Evolutionary conservation across 2,797 vertebrate genomes (phyloP), one percentile per base, ranked within the genome.

Genomic region (Lithobates sylvaticus): DNA sequence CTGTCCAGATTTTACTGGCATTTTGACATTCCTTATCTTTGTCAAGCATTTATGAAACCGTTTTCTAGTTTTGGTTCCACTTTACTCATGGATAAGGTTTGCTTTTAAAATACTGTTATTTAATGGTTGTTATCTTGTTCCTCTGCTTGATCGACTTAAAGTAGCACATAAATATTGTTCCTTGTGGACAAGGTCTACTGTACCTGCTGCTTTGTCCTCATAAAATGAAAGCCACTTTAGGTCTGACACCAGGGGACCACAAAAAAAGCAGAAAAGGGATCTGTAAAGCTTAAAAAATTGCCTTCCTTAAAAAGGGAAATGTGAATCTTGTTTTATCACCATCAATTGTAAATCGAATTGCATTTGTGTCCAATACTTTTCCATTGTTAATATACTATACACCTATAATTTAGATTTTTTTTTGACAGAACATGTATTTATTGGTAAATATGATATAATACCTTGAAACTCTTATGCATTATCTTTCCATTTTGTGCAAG

Each of bases 91-190:
- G 76, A 74, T 74, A 83, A 87, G 64, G 39, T 70, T 67, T 65
- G 12, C n/a, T 84, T 64, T 78, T 75, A 87, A 87, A 87, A 75
- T 84, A 84, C 76, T 76, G 81, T 80, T 80, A 84, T 87, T 84
- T 87, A 39, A 39, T 39, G 81, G 81, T 65, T 87, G 81, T 87
- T 84, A 87, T 87, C 71, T 87, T 87, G 76, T 87, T 84, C 81
- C 81, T 79, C 81, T 84, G 86, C 71, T 87, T 87, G 64, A 87
- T 87, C 76, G 71, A 87, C 81, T 78, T 76, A 80, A 84, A 87
- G 76, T 84, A 78, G 76, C 71, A 84, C 86, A 87, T 87, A 84
- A 84, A 84, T 84, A 84, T 70, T 47, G 50, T 76, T 87, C 61
- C 81, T 87, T 58, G 76, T 58, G 76, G 81, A 84, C 81, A 64